Evolutionary conservation across 2,888 invertebrate genomes (phyloP), one percentile per base, ranked within the genome.

Genomic region (Melinaea marsaeus): DNA sequence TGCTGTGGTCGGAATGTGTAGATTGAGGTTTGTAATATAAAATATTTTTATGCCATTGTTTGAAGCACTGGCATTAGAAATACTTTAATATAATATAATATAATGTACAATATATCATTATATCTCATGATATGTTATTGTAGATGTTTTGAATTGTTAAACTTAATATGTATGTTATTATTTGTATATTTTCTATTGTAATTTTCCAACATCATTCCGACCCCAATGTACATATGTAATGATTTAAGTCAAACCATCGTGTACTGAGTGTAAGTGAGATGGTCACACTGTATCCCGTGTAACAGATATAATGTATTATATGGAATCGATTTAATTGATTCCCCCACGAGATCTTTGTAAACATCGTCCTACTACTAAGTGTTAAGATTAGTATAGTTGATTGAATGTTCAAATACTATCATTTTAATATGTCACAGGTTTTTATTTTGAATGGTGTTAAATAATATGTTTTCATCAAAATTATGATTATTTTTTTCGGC

Each of bases 401-500:
- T 63, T 65, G 62, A 61, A 58, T 51, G 55, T 45, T 57, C 34
- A 54, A 62, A 35, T 35, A 60, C n/a, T 13, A 13, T 7, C 46
- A 46, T 42, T 46, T 13, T 35, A 56, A 58, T 56, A 42, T 64
- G 35, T 51, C 51, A 32, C 51, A 6, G 6, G 3, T 32, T 51
- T 9, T 7, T 51, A 51, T 22, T 51, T 51, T 51, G 9, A 9
- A 42, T 9, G 42, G 11, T 37, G 37, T 42, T 62, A 59, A 37
- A 54, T 58, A 35, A 48, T 60, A 55, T 63, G 57, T 70, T 75
- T 76, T 72, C 76, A 73, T 80, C 77, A 78, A 86, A 85, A 84
- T 81, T 79, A 75, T 80, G 13, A 74, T 61, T 56, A 78, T 82
- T 84, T 79, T 76, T 85, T 86, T 86, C 83, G 88, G 87, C 88